Conservation (phyloP, 2,797 vertebrate genomes). For the Tolypeutes matacus region DNA sequence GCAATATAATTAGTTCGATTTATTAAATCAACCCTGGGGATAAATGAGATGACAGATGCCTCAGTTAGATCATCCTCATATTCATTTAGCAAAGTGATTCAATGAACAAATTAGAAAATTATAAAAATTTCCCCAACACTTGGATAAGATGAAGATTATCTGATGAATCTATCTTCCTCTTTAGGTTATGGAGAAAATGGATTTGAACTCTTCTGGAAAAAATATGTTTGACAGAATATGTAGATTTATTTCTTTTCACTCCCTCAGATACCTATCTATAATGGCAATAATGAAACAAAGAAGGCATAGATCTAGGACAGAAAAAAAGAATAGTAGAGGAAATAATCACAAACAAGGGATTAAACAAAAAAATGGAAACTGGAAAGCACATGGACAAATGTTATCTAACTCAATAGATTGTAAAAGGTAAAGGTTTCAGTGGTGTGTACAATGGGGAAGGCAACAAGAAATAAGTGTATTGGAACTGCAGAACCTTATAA, state of each 20-base stretch:
- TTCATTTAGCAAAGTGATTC: background rate
- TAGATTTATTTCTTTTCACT: background rate
- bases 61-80: background rate
- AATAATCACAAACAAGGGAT: background rate
- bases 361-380: background rate
- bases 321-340: background rate
- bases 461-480: background rate
- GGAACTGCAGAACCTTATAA: background rate
- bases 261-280: background rate
- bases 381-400: background rate
- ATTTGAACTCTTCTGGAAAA: background rate
- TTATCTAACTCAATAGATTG: background rate
- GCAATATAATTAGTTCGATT: background rate
- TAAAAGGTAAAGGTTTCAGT: background rate
- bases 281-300: background rate
- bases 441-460: background rate
- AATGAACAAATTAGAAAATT: background rate
- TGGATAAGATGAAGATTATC: background rate
- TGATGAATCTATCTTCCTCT: background rate
- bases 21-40: background rate
- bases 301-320: background rate
- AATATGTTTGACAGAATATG: background rate
- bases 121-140: background rate
- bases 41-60: background rate
- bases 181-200: background rate